phyloP scores from a whole-genome alignment of 2,888 invertebrate species.

The Morinoia aosen region DNA sequence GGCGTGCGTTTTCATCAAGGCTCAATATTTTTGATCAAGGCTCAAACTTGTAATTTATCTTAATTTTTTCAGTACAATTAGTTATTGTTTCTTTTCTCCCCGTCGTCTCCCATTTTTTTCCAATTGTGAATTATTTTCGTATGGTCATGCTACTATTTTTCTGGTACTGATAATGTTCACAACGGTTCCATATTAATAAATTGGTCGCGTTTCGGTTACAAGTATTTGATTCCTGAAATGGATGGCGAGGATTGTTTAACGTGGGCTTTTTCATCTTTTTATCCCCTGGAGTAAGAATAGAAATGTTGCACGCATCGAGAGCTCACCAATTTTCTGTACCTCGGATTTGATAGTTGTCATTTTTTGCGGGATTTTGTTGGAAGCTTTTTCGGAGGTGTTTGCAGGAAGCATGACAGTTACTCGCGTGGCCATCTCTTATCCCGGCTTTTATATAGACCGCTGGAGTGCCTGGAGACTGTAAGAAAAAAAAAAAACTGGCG shows the following conservation, averaged over 20 bases:
- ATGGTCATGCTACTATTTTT: background rate
- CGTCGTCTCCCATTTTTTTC: background rate
- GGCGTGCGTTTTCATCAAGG: background rate
- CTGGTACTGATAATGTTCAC: background rate
- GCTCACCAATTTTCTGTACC: background rate
- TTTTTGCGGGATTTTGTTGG: background rate
- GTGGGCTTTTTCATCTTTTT: too few species aligned
- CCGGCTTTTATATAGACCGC: constrained; percentile 4
- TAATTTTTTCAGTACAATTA: background rate
- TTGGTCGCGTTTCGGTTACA: background rate
- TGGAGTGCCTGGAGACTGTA: background rate
- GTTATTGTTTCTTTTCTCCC: background rate
- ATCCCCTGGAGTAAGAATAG: background rate
- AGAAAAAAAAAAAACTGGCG: background rate
- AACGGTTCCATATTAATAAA: background rate
- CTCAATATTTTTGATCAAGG: background rate
- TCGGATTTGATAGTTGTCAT: background rate
- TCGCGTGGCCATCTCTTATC: background rate
- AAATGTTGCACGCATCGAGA: background rate
- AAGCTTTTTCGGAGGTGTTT: background rate
- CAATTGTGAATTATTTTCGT: background rate
- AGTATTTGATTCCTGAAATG: background rate
- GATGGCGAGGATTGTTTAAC: background rate
- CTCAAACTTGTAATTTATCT: background rate
- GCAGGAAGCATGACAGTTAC: background rate